Evolutionary conservation across 2,888 invertebrate genomes (phyloP), one percentile per base, ranked within the genome.

Genomic region (Steinernema scapterisci): DNA sequence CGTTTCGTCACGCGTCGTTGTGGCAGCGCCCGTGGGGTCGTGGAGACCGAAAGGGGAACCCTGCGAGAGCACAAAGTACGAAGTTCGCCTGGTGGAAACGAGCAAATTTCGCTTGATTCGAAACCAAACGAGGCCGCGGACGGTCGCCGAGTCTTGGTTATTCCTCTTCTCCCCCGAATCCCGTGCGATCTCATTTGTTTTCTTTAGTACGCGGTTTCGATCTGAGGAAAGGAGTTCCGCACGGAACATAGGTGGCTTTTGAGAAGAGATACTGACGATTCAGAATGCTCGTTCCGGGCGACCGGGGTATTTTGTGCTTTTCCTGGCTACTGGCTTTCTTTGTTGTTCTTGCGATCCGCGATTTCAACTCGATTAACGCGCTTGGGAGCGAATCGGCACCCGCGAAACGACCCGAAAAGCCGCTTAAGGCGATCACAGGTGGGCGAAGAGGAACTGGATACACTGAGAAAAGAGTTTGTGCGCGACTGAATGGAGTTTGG

Each of bases 331-430:
- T 25, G 23, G 54, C 23, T 25, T 27, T 21, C 63, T 63, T 63
- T 63, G 63, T 63, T 63, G 63, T 63, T 31, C 63, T 9, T 9
- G 38, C 38, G 38, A 9, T 38, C 38, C 63, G 11, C 31, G 31
- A 63, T 19, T 48, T 16, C 27, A 31, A 13, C 63, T 38, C 63
- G 63, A 63, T 63, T 63, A 63, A 63, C 31, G 5, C 63, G 63
- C 27, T 63, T 63, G 13, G 63, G 31, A 13, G 63, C 23, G 63
- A 63, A 31, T 63, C 6, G 63, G 31, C 63, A 63, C 63, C 27
- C 31, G 63, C 31, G 63, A 16, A 48, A 16, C 63, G 63, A 63
- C 63, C 63, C n/a, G 25, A n/a, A 63, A 63, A 63, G 63, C 63
- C 63, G 63, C 63, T 63, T 63, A 63, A 48, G 38, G 63, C 27